Conservation (phyloP, 2,113 vertebrate genomes). For the Octodon degus region DNA sequence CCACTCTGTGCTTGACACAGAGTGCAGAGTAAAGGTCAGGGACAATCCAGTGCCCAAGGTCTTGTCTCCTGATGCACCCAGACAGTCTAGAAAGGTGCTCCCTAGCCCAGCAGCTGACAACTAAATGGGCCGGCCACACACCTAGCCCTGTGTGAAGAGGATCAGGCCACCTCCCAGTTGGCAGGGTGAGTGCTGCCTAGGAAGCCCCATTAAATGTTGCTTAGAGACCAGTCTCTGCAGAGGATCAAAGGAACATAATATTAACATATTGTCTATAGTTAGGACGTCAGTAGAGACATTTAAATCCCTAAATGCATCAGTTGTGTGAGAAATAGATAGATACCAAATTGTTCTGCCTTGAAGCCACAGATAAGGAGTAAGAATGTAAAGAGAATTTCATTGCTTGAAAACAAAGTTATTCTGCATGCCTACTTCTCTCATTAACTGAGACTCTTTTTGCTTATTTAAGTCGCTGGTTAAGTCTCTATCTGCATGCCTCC, state of each 20-base stretch:
- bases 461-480: neutral
- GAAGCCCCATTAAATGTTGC: neutral
- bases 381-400: neutral
- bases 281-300: neutral
- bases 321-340: neutral
- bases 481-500: constrained; percentile 2
- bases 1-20: neutral
- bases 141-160: neutral
- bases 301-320: neutral
- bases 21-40: neutral
- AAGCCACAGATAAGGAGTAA: neutral
- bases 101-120: neutral
- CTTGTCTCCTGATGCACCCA: too few species aligned
- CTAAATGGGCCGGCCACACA: neutral
- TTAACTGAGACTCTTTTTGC: neutral
- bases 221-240: neutral
- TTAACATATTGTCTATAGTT: neutral
- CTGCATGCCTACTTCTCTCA: neutral
- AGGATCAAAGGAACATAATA: neutral
- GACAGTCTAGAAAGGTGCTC: neutral
- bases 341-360: neutral
- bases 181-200: neutral
- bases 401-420: neutral
- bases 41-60: neutral
- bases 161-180: rapidly evolving